Percentiles rank a stretch among this genome's conserved stretches.
phyloP scores from a whole-genome alignment of 2,797 vertebrate species.

The Sus cebifrons region DNA sequence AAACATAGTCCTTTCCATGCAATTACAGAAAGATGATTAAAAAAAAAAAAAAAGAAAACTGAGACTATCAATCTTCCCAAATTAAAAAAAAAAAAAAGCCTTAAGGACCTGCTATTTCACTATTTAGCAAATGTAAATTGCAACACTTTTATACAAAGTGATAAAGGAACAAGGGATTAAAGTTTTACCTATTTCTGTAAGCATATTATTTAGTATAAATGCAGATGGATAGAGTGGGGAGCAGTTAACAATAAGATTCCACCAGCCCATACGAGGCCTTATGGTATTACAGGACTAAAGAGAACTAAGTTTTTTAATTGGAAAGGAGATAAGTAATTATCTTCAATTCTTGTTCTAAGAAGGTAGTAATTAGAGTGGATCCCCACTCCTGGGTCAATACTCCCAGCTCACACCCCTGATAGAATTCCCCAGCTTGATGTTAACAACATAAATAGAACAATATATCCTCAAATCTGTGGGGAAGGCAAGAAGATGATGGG shows the following conservation, averaged over 20 bases:
- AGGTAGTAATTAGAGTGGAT: conserved; percentile 61
- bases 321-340: conserved; percentile 77
- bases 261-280: neutral
- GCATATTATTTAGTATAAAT: neutral
- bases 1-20: neutral
- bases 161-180: conserved; percentile 20
- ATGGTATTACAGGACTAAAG: conserved; percentile 59
- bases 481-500: conserved; percentile 23
- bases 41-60: neutral
- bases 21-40: neutral
- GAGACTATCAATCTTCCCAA: neutral
- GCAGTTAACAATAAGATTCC: conserved; percentile 54
- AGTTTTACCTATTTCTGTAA: conserved; percentile 51
- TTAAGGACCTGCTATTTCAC: neutral
- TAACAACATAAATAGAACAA: conserved; percentile 79
- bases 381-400: conserved; percentile 33
- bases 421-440: conserved; percentile 66
- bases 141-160: neutral
- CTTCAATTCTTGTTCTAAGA: conserved; percentile 76
- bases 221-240: neutral
- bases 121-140: conserved; percentile 51
- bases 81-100: neutral
- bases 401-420: conserved; percentile 53
- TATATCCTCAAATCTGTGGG: neutral
- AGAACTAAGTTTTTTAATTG: conserved; percentile 73